Percentiles rank a stretch among this genome's conserved stretches.
These are phyloP conservation scores for Phenacoccus solenopsis DNA, from an alignment of 1,140 invertebrate genomes.

Conservation along the genomic window DNA sequence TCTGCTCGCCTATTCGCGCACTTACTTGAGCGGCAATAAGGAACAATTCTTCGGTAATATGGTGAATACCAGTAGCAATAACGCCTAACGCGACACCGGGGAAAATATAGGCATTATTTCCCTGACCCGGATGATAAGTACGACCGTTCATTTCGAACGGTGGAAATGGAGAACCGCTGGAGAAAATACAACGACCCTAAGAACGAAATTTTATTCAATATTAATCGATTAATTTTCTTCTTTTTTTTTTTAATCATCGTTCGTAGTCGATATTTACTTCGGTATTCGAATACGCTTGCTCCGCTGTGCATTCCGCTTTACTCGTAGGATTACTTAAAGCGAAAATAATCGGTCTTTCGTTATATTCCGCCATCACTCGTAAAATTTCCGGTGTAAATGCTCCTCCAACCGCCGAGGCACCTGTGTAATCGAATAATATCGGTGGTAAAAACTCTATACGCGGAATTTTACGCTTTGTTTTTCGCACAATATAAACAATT, in stretches of 20 bases:
- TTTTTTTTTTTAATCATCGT: not conserved
- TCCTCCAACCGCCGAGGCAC: slow-evolving; percentile 71
- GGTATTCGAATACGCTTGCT: slow-evolving; percentile 75
- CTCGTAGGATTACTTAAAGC: slow-evolving; percentile 94
- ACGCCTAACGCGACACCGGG: slow-evolving; percentile 85
- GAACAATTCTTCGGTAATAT: slow-evolving; percentile 82
- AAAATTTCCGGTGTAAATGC: slow-evolving; percentile 80
- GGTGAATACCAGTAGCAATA: slow-evolving; percentile 70
- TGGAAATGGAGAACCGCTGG: slow-evolving; percentile 83
- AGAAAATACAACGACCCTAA: slow-evolving; percentile 77
- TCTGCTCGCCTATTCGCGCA: no score
- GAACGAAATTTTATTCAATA: not conserved
- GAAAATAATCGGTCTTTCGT: slow-evolving; percentile 82
- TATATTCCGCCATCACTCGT: slow-evolving; percentile 70
- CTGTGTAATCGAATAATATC: no score
- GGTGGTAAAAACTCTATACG: no score
- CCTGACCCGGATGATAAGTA: slow-evolving; percentile 78
- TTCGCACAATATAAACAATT: no score
- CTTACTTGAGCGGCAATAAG: slow-evolving; percentile 62
- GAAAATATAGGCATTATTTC: slow-evolving; percentile 95
- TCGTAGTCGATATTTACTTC: slow-evolving; percentile 43
- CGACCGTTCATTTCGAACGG: slow-evolving; percentile 63
- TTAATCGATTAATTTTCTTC: not conserved
- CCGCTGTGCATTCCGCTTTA: slow-evolving; percentile 93
- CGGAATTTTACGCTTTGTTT: no score